phyloP scores from a whole-genome alignment of 2,888 invertebrate genomes.

The Corythucha ciliata region DNA sequence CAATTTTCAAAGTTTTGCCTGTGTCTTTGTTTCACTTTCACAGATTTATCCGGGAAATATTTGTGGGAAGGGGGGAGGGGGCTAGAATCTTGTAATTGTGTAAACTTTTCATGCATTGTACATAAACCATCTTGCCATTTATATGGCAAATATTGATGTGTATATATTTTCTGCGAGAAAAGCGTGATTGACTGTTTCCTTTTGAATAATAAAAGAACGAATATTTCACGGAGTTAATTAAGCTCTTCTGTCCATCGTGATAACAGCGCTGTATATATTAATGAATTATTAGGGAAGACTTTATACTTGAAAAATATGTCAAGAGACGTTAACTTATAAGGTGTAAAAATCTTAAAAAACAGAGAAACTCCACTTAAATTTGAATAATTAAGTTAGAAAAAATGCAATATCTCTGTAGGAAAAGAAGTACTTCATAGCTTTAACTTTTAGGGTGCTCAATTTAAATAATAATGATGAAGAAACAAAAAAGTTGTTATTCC shows the following conservation, averaged over 20 bases:
- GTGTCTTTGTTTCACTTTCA: no score
- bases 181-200: not conserved
- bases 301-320: conserved; percentile 28
- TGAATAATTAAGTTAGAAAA: conserved; percentile 31
- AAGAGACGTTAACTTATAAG: conserved; percentile 33
- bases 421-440: conserved; percentile 31
- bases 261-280: conserved; percentile 27
- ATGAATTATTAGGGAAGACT: conserved; percentile 28
- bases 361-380: conserved; percentile 27
- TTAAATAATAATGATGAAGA: no score
- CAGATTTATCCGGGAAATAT: no score
- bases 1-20: no score
- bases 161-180: conserved; percentile 23
- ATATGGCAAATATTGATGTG: conserved; percentile 22
- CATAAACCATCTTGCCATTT: no score
- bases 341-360: conserved; percentile 27
- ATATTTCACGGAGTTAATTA: conserved; percentile 25
- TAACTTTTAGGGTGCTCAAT: conserved; percentile 36
- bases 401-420: conserved; percentile 35
- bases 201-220: conserved; percentile 5
- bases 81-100: no score
- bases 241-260: conserved; percentile 30
- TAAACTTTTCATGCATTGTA: no score
- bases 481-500: no score
- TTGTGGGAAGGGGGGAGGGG: no score